Evolutionary conservation across 2,888 invertebrate genomes (phyloP).

Genomic region (Drosophila parthenogenetica): DNA sequence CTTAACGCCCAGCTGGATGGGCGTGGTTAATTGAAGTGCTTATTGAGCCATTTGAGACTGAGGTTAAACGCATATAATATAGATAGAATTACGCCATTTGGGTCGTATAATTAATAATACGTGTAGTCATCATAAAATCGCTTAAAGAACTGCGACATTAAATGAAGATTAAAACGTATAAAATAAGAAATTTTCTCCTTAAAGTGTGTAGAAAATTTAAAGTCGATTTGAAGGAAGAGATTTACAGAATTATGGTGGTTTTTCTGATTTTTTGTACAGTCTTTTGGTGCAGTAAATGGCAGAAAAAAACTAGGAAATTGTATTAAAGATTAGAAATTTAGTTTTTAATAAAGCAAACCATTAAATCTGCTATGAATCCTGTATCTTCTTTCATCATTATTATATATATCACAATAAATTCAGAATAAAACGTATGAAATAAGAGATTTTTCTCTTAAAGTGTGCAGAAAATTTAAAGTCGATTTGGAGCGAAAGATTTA

Average conservation of each 20-base stretch:
- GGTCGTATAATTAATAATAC: constrained; percentile 30
- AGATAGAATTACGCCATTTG: constrained; percentile 9
- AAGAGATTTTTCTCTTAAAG: not conserved
- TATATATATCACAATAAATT: constrained; percentile 8
- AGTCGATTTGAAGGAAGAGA: too few relatives aligned
- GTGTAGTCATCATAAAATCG: constrained; percentile 23
- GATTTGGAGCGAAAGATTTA: too few relatives aligned
- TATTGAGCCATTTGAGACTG: constrained; percentile 45
- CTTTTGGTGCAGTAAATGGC: too few relatives aligned
- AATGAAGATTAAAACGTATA: constrained; percentile 8
- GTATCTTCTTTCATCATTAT: too few relatives aligned
- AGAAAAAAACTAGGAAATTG: too few relatives aligned
- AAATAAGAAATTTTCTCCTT: not conserved
- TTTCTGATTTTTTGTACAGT: too few relatives aligned
- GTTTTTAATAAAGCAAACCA: too few relatives aligned
- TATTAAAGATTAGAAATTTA: too few relatives aligned
- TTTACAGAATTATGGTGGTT: too few relatives aligned
- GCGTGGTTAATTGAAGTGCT: constrained; percentile 50
- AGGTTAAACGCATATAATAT: constrained; percentile 7
- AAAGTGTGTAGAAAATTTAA: not conserved
- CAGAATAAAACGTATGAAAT: constrained; percentile 5
- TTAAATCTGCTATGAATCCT: too few relatives aligned
- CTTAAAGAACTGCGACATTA: constrained; percentile 16
- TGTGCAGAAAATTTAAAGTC: not conserved
- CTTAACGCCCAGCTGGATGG: constrained; percentile 10